Base-by-base conservation (phyloP, 2,888 invertebrate species). In the Gasteruption jaculator region DNA sequence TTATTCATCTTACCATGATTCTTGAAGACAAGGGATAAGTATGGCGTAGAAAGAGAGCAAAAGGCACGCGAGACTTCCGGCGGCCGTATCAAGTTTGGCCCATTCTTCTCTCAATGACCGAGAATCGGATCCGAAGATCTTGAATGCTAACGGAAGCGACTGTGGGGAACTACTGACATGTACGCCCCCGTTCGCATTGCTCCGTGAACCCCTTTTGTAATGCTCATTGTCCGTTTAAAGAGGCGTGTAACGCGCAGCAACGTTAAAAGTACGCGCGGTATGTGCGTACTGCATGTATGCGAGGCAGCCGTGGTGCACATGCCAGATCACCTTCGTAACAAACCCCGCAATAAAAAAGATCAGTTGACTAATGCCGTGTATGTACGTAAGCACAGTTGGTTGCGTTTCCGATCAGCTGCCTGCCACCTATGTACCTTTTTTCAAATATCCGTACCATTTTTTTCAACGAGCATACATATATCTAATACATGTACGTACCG, bases 11-110 rank as follows among this genome's bases (percentile, higher is more conserved):
- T 51, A 43, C 48, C 51, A 49, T 57, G 63, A 62, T 64, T 62
- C 56, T 52, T 57, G 48, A 54, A 58, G 59, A 60, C 58, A 48
- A 35, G 33, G 57, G 53, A 56, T 53, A 60, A 59, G 57, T 57
- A 59, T 56, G 58, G 55, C 56, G 56, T 56, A 53, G 52, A 43
- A 36, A 38, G 49, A 58, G 56, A 54, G 59, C 63, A 64, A 65
- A 65, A 62, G 68, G 68, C 65, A 67, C 63, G 64, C 67, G 65
- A 69, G 65, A 69, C 66, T 68, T 69, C 69, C 69, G 69, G 63
- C 48, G 45, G 52, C 56, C n/a, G 14, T 30, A 10, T 15, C 30
- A 10, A 14, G 12, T 15, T 15, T 30, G 12, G 19, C 19, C 20
- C 11, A 19, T 33, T 33, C 18, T 33, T 33, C n/a, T 14, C 4